These are phyloP conservation scores for Eupelmus urozonus DNA, from an alignment of 2,888 invertebrate species.

Conservation along the genomic window DNA sequence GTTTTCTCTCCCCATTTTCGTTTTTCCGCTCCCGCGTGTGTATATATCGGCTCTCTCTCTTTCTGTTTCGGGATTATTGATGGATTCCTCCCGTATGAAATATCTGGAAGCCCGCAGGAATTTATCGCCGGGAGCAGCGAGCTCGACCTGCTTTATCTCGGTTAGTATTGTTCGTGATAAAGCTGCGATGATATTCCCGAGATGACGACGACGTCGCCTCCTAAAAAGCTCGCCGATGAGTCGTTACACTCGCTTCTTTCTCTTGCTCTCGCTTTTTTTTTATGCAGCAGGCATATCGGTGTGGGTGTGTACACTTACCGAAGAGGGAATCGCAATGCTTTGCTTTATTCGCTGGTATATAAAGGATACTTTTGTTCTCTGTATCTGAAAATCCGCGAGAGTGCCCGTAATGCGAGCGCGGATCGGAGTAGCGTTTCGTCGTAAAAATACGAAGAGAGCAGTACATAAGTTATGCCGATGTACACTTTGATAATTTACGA, in stretches of 20 bases:
- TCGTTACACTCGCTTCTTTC: conserved; percentile 63
- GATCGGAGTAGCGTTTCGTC: conserved; percentile 15
- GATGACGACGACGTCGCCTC: conserved; percentile 62
- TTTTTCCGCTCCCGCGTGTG: too few species aligned
- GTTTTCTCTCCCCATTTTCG: conserved; percentile 8
- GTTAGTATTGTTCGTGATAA: conserved; percentile 75
- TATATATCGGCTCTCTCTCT: neutral
- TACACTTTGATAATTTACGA: conserved; percentile 32
- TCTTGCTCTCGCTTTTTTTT: conserved; percentile 23
- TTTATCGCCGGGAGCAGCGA: conserved; percentile 75
- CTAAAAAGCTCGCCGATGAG: conserved; percentile 69
- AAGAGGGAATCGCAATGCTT: conserved; percentile 38
- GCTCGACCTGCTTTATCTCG: conserved; percentile 75
- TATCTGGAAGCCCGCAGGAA: conserved; percentile 74
- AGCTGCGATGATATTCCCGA: conserved; percentile 71
- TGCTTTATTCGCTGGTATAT: conserved; percentile 48
- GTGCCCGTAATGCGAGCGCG: neutral
- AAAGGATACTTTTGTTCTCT: conserved; percentile 48
- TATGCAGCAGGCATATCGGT: conserved; percentile 35
- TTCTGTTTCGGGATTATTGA: conserved; percentile 71
- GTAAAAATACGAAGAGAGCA: conserved; percentile 24
- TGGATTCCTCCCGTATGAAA: conserved; percentile 78
- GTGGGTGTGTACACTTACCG: conserved; percentile 29
- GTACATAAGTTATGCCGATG: conserved; percentile 39
- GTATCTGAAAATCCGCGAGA: conserved; percentile 26